These are phyloP conservation scores for Platysternon megacephalum DNA, from an alignment of 2,113 vertebrate species.

Conservation along the genomic window DNA sequence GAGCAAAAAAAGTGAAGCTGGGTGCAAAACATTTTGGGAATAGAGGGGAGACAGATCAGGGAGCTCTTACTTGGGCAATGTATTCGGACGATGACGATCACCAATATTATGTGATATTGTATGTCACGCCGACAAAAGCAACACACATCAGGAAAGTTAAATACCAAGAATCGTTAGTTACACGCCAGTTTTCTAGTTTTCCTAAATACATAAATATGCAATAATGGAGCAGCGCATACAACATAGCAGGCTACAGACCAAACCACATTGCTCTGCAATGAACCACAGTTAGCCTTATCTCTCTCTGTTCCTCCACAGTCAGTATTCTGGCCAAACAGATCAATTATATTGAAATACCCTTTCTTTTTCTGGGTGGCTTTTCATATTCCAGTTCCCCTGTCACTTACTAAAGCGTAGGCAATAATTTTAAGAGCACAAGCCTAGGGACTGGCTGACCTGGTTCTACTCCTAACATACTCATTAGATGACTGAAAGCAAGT, in stretches of 20 bases:
- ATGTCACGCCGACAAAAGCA: not conserved
- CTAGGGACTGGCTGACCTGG: not conserved
- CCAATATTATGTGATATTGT: too few relatives aligned
- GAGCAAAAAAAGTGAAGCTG: not conserved
- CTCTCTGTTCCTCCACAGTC: not conserved
- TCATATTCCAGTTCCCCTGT: not conserved
- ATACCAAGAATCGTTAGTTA: not conserved
- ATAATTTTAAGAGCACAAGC: not conserved
- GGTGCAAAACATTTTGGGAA: not conserved
- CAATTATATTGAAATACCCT: not conserved
- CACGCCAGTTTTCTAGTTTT: not conserved
- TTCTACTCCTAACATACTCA: not conserved
- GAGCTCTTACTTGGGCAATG: fast-evolving
- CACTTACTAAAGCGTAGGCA: not conserved
- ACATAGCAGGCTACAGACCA: not conserved
- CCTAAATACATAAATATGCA: not conserved
- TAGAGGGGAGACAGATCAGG: not conserved
- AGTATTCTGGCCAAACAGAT: not conserved
- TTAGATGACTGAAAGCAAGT: too few relatives aligned
- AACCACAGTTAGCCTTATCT: not conserved
- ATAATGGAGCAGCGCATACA: not conserved
- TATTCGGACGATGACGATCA: not conserved
- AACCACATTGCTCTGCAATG: not conserved
- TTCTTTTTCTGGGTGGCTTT: not conserved
- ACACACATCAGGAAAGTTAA: not conserved